These are phyloP conservation scores for Orientallactaga sibirica DNA, from an alignment of 2,797 vertebrate genomes.

Conservation along the genomic window DNA sequence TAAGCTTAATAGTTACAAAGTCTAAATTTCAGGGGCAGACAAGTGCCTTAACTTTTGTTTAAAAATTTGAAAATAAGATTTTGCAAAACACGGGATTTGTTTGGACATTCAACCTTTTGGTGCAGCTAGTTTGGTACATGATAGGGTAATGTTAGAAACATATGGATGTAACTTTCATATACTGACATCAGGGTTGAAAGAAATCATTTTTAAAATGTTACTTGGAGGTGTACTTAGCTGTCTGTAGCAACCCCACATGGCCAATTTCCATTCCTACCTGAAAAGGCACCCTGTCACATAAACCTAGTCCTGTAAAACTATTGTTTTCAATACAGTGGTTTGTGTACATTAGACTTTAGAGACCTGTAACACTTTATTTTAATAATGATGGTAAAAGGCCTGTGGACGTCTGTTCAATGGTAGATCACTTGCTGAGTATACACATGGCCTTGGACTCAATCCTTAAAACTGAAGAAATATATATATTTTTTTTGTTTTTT, in stretches of 20 bases:
- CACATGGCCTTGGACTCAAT: background rate
- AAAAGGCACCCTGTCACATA: background rate
- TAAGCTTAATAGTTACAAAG: constrained; percentile 56
- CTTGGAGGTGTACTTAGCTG: constrained; percentile 8
- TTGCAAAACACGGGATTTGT: constrained; percentile 42
- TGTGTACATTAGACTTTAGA: constrained; percentile 24
- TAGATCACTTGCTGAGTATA: background rate
- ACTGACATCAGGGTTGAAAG: background rate
- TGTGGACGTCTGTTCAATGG: background rate
- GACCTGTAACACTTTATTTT: constrained; percentile 24
- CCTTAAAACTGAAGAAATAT: background rate
- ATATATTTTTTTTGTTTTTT: too few relatives aligned
- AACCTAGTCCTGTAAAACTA: background rate
- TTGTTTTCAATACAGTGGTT: constrained; percentile 1
- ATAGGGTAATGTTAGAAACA: constrained; percentile 57
- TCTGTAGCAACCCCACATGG: background rate
- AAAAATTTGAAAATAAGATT: background rate
- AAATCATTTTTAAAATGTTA: constrained; percentile 13
- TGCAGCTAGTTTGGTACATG: constrained; percentile 30
- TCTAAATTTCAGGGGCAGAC: constrained; percentile 9
- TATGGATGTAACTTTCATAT: constrained; percentile 51
- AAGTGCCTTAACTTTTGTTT: constrained; percentile 56
- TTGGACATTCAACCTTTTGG: background rate
- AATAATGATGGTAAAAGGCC: background rate
- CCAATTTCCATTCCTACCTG: background rate